A percentile compares a stretch with the other conserved stretches of the same genome.
phyloP scores from a whole-genome alignment of 2,797 vertebrate genomes.

The Lacerta bilineata region DNA sequence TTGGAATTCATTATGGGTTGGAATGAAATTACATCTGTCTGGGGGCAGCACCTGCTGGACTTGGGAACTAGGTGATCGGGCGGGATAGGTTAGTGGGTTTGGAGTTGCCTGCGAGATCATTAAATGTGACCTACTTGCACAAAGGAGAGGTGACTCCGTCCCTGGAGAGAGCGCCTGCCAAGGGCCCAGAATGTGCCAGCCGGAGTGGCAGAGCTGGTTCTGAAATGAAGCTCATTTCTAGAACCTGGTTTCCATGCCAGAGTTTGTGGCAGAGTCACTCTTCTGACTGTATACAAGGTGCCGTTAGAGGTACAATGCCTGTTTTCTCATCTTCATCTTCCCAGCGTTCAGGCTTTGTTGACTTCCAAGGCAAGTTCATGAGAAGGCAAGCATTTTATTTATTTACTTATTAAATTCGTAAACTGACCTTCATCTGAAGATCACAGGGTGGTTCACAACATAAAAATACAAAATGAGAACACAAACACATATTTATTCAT shows the following conservation, averaged over 20 bases:
- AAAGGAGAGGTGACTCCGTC: background rate
- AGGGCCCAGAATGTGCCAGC: background rate
- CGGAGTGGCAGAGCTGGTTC: background rate
- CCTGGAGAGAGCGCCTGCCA: background rate
- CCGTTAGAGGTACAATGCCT: background rate
- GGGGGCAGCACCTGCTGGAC: background rate
- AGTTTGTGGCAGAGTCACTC: background rate
- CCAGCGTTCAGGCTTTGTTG: background rate
- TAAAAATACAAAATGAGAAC: no score
- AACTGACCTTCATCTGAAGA: background rate
- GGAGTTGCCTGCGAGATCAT: background rate
- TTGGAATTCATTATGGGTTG: slow-evolving; percentile 14
- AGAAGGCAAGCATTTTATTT: background rate
- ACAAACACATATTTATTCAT: background rate
- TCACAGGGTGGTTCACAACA: no score
- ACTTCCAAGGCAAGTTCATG: background rate
- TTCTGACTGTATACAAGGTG: background rate
- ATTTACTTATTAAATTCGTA: background rate
- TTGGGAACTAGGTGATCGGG: background rate
- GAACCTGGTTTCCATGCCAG: slow-evolving; percentile 2
- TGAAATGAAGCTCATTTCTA: background rate
- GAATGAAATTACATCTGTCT: slow-evolving; percentile 19
- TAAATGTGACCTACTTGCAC: background rate
- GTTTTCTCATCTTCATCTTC: background rate
- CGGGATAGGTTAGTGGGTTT: slow-evolving; percentile 1